Evolutionary conservation across 2,113 vertebrate genomes (phyloP).

Genomic region (Myanophis thanlyinensis): DNA sequence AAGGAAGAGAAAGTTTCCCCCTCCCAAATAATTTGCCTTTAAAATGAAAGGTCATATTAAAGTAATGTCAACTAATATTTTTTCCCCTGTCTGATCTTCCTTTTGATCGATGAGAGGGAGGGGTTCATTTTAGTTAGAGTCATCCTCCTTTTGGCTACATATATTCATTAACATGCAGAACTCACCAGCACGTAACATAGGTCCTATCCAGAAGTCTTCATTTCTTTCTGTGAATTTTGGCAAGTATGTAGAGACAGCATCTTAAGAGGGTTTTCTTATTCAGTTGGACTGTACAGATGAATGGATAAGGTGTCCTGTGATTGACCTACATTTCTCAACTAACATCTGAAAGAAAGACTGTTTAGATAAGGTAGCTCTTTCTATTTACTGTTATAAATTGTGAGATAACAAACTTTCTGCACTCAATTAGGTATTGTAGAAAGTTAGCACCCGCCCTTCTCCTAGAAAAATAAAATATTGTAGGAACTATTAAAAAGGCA

Average conservation of each 20-base stretch:
- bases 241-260: neutral
- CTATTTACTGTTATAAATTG: neutral
- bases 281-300: neutral
- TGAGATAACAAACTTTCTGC: neutral
- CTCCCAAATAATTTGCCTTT: neutral
- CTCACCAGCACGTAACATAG: neutral
- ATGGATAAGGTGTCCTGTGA: neutral
- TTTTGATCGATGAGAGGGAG: neutral
- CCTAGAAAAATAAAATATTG: too few relatives aligned
- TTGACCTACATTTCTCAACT: neutral
- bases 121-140: neutral
- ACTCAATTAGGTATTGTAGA: neutral
- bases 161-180: neutral
- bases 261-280: neutral
- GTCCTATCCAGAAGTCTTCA: neutral
- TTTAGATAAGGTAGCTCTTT: neutral
- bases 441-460: too few relatives aligned
- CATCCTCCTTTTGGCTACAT: neutral
- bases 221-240: neutral
- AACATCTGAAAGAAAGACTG: neutral
- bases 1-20: neutral
- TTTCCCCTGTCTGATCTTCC: neutral
- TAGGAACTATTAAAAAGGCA: too few relatives aligned
- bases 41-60: neutral
- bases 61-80: neutral